Conservation (phyloP, 2,797 vertebrate species). For the Rhynchonycteris naso region DNA sequence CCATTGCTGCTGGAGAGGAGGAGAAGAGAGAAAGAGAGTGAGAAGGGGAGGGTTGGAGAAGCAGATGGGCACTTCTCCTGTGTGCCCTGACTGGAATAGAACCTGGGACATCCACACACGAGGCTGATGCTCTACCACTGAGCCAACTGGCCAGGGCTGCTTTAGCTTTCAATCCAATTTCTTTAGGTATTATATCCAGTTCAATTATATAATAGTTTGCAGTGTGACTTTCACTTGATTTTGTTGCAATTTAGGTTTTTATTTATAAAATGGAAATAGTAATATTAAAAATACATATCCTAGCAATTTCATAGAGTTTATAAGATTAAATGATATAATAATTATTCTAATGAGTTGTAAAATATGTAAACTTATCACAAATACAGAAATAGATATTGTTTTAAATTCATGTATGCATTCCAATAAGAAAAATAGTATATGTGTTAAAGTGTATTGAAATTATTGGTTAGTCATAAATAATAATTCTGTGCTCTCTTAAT, state of each 20-base stretch:
- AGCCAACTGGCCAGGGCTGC: background rate
- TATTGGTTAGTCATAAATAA: background rate
- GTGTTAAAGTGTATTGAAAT: background rate
- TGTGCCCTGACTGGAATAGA: no score
- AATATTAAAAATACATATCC: background rate
- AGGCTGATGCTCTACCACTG: no score
- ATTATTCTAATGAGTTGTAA: slow-evolving; percentile 32
- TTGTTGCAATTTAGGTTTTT: background rate
- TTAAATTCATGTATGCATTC: background rate
- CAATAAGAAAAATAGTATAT: background rate
- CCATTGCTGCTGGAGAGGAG: no score
- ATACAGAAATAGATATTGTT: background rate
- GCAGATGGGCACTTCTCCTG: no score
- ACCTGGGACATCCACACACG: no score
- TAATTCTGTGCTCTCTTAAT: background rate
- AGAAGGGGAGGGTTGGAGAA: no score
- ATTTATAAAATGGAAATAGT: background rate
- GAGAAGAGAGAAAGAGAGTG: no score
- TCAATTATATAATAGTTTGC: background rate
- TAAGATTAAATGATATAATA: slow-evolving; percentile 17
- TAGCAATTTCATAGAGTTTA: background rate
- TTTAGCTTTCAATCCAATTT: background rate
- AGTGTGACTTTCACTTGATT: background rate
- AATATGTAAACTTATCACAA: background rate
- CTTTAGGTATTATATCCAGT: background rate